Percentiles rank a stretch among this genome's conserved stretches.
These are phyloP conservation scores for Spatulosminthurus flaviceps DNA, from an alignment of 2,888 invertebrate species.

Conservation along the genomic window DNA sequence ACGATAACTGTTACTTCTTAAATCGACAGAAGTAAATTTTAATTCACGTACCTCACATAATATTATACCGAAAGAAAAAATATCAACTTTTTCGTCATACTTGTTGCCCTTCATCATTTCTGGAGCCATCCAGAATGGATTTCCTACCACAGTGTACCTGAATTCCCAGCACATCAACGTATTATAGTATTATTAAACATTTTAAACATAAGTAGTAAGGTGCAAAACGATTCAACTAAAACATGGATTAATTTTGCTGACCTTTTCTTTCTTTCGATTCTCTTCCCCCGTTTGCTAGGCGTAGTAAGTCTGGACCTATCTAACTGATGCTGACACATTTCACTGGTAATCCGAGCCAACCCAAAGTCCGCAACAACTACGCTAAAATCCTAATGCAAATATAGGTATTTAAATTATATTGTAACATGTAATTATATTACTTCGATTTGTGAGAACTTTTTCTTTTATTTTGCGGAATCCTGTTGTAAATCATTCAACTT, in stretches of 20 bases:
- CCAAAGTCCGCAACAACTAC: conserved; percentile 97
- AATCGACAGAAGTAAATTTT: no score
- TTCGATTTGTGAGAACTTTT: no score
- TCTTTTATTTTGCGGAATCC: no score
- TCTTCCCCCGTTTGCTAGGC: conserved; percentile 57
- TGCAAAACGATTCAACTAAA: no score
- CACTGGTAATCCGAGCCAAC: conserved; percentile 74
- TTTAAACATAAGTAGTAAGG: no score
- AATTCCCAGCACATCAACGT: background rate
- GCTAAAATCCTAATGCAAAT: conserved; percentile 77
- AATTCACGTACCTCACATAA: conserved; percentile 82
- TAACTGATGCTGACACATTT: conserved; percentile 58
- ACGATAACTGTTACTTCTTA: no score
- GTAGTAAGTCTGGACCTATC: conserved; percentile 55
- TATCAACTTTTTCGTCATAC: conserved; percentile 95
- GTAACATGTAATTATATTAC: no score
- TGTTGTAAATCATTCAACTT: conserved; percentile 61
- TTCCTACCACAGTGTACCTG: conserved; percentile 95
- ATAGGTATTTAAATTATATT: background rate
- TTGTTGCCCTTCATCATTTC: conserved; percentile 98
- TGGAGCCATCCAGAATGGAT: conserved; percentile 99
- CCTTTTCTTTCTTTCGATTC: conserved; percentile 62
- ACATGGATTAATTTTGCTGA: no score
- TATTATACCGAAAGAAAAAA: conserved; percentile 95
- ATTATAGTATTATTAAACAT: conserved; percentile 10